Conservation (phyloP, 2,797 vertebrate genomes). For the Acanthurus tractus region DNA sequence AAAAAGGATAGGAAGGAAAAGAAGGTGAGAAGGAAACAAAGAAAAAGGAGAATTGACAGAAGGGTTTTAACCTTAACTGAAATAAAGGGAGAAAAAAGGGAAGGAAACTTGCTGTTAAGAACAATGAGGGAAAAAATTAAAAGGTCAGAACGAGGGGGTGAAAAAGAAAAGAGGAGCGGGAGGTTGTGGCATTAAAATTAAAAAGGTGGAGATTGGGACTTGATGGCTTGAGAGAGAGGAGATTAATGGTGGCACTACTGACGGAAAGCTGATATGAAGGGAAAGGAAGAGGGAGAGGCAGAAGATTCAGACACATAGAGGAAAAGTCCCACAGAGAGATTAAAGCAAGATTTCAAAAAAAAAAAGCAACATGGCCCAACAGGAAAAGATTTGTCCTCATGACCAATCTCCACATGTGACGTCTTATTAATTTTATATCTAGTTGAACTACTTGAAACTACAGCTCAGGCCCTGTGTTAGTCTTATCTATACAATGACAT, state of each 20-base stretch:
- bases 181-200: neutral
- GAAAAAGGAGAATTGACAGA: neutral
- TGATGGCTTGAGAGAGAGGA: conserved; percentile 28
- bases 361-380: neutral
- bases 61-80: neutral
- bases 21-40: neutral
- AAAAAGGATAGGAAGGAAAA: neutral
- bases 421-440: neutral
- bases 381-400: neutral
- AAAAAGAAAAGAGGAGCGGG: neutral
- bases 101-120: neutral
- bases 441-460: neutral
- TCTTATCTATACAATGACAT: too few relatives aligned
- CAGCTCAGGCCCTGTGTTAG: neutral
- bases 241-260: conserved; percentile 15
- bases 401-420: neutral
- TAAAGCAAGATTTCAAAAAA: neutral
- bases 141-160: neutral
- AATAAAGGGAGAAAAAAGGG: neutral
- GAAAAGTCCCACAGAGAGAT: conserved; percentile 6
- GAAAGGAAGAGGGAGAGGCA: conserved; percentile 23
- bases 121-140: conserved; percentile 8
- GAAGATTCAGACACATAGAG: neutral
- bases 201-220: conserved; percentile 21
- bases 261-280: conserved; percentile 29